These are phyloP conservation scores for Malacoraja senta DNA, from an alignment of 2,797 vertebrate species.

Conservation along the genomic window DNA sequence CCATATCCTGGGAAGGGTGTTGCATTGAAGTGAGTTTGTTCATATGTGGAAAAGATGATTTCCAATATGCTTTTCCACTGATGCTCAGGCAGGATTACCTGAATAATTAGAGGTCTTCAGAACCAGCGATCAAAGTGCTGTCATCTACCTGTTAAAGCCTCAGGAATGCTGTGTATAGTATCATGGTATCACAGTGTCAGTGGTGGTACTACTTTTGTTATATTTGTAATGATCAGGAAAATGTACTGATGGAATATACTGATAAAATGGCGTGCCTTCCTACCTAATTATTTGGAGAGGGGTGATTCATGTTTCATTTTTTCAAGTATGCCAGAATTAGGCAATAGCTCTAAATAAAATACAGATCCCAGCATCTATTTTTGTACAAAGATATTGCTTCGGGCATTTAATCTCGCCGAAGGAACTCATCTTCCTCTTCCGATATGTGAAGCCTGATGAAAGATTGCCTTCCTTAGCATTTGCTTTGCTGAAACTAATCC, in stretches of 20 bases:
- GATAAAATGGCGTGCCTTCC: not conserved
- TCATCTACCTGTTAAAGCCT: not conserved
- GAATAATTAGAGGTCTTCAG: not conserved
- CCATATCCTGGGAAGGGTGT: too few relatives aligned
- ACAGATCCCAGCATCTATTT: not conserved
- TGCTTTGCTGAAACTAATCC: not conserved
- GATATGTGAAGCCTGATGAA: not conserved
- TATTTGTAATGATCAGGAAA: not conserved
- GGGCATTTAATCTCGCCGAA: not conserved
- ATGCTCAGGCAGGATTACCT: not conserved
- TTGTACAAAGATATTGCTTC: not conserved
- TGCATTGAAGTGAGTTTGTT: too few relatives aligned
- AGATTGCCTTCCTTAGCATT: not conserved
- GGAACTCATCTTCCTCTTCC: not conserved
- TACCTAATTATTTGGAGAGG: not conserved
- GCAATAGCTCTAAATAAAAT: not conserved
- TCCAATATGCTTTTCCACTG: too few relatives aligned
- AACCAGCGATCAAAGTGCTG: not conserved
- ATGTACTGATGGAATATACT: not conserved
- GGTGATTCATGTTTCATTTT: not conserved
- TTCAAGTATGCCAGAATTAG: not conserved
- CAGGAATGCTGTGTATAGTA: not conserved
- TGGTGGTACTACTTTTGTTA: not conserved
- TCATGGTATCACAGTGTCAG: not conserved
- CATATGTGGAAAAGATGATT: too few relatives aligned